Conservation (phyloP, 2,797 vertebrate species). For the Sebastes umbrosus region DNA sequence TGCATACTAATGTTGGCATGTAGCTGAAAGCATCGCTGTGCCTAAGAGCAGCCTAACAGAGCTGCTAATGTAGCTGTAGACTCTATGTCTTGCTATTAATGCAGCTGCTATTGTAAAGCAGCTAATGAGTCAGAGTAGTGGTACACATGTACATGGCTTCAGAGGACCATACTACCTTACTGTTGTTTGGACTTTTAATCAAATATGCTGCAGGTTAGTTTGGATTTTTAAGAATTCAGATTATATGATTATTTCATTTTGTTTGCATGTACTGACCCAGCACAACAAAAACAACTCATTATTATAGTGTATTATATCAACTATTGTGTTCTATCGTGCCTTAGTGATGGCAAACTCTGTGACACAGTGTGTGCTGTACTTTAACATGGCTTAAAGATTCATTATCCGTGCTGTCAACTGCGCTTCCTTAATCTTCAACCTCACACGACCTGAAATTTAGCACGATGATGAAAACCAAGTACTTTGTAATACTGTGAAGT, state of each 20-base stretch:
- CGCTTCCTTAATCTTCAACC: conserved; percentile 44
- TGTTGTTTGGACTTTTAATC: background rate
- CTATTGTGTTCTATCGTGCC: background rate
- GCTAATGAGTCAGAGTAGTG: background rate
- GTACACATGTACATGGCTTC: background rate
- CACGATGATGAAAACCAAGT: background rate
- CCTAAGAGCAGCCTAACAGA: background rate
- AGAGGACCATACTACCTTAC: background rate
- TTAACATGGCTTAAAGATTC: conserved; percentile 50
- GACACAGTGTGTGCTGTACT: conserved; percentile 18
- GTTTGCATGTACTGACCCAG: background rate
- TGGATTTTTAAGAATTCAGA: background rate
- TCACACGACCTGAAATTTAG: conserved; percentile 19
- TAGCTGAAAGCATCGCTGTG: background rate
- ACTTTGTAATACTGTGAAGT: background rate
- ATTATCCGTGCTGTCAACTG: conserved; percentile 40
- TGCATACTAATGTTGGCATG: background rate
- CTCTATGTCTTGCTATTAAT: background rate
- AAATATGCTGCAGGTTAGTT: background rate
- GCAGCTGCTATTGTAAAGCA: background rate
- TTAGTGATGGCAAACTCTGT: conserved; percentile 25
- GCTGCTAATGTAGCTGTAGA: background rate
- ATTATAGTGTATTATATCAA: background rate
- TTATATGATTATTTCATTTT: background rate
- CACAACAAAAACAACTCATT: background rate